These are phyloP conservation scores for Poecilia gillii DNA, from an alignment of 2,797 vertebrate genomes.

Conservation along the genomic window DNA sequence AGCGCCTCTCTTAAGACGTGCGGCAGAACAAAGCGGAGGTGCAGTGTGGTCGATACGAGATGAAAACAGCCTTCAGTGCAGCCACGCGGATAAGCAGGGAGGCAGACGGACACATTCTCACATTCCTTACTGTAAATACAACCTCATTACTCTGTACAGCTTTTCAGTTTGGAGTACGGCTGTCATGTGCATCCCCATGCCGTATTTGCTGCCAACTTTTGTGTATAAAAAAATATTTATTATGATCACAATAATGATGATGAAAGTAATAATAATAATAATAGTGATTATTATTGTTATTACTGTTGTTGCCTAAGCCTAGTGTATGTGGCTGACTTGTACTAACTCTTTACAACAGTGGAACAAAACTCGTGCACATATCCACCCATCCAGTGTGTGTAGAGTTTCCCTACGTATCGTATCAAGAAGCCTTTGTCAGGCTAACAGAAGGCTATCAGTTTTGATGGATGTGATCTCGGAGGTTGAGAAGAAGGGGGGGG, in stretches of 20 bases:
- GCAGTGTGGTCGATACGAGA: conserved; percentile 58
- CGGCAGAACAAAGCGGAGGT: conserved; percentile 48
- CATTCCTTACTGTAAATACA: conserved; percentile 90
- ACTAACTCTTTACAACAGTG: conserved; percentile 85
- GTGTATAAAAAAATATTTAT: conserved; percentile 84
- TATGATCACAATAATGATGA: conserved; percentile 71
- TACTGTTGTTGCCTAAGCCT: conserved; percentile 74
- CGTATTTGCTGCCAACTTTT: conserved; percentile 86
- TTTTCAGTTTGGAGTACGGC: conserved; percentile 85
- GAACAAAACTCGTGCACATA: conserved; percentile 72
- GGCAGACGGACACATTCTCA: conserved; percentile 66
- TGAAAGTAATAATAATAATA: conserved; percentile 74
- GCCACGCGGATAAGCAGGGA: conserved; percentile 66
- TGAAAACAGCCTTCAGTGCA: conserved; percentile 72
- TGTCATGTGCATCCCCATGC: conserved; percentile 83
- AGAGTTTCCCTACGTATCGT: conserved; percentile 81
- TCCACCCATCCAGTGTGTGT: conserved; percentile 78
- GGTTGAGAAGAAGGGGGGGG: conserved; percentile 42
- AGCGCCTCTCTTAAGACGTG: conserved; percentile 42
- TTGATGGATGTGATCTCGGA: conserved; percentile 69
- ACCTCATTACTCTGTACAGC: conserved; percentile 87
- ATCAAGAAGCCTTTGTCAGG: conserved; percentile 72
- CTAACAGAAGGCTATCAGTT: conserved; percentile 71
- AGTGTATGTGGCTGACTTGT: conserved; percentile 86
- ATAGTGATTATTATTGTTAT: conserved; percentile 68